phyloP scores from a whole-genome alignment of 2,113 vertebrate genomes.

The Ochotona princeps region DNA sequence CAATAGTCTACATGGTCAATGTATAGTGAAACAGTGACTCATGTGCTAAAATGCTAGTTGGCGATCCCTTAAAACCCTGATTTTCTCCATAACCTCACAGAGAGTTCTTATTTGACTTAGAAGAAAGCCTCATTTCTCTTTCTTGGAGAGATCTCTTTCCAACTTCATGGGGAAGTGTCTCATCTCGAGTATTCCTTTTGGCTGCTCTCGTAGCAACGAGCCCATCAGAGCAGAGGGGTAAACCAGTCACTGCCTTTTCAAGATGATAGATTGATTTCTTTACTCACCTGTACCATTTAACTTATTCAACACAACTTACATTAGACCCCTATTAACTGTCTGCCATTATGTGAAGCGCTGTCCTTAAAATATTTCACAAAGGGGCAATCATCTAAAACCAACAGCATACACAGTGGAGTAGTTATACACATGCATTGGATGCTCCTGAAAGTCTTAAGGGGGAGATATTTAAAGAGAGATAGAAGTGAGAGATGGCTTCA shows the following conservation, averaged over 20 bases:
- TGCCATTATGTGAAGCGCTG: background rate
- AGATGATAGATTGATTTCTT: background rate
- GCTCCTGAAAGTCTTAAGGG: background rate
- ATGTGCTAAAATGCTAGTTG: background rate
- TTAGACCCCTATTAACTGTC: background rate
- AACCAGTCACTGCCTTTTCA: background rate
- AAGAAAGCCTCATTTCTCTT: background rate
- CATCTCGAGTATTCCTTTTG: background rate
- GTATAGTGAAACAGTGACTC: background rate
- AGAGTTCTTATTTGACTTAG: background rate
- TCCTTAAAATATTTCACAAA: background rate
- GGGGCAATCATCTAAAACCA: background rate
- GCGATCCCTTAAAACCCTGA: background rate
- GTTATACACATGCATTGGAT: rapidly evolving
- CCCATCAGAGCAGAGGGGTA: background rate
- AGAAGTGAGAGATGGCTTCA: background rate
- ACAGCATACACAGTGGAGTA: background rate
- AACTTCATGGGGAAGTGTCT: background rate
- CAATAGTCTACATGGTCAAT: no score
- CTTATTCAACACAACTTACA: background rate
- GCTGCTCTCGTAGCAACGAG: background rate
- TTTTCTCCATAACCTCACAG: background rate
- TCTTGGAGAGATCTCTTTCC: background rate
- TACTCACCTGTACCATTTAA: background rate
- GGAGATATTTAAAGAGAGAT: background rate